A percentile compares a stretch with the other conserved stretches of the same genome.
Conservation (phyloP, 2,888 invertebrate species). For the Philaethria dido region DNA sequence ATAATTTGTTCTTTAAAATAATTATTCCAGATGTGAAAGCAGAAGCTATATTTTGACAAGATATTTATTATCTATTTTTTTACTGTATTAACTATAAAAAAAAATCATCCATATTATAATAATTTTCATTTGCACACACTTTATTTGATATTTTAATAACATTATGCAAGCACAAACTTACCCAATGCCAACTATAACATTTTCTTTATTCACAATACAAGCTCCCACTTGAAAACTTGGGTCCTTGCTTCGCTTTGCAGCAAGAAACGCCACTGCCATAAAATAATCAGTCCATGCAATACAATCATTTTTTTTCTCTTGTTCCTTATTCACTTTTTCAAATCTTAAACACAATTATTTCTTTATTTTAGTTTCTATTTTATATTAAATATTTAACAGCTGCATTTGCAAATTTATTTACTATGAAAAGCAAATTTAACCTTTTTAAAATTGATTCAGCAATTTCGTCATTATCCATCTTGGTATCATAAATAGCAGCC, state of each 20-base stretch:
- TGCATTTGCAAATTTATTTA: neutral
- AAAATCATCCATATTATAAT: too few relatives aligned
- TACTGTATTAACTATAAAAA: too few relatives aligned
- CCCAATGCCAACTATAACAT: constrained; percentile 95
- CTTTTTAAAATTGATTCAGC: constrained; percentile 8
- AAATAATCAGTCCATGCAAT: constrained; percentile 97
- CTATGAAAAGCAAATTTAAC: neutral
- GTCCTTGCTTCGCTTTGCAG: constrained; percentile 97
- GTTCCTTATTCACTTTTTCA: constrained; percentile 41
- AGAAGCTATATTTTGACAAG: too few relatives aligned
- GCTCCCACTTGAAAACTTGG: constrained; percentile 97
- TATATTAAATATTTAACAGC: neutral
- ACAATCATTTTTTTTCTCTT: constrained; percentile 85
- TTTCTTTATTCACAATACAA: constrained; percentile 94
- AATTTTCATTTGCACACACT: too few relatives aligned
- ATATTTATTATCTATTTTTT: too few relatives aligned
- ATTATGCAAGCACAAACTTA: constrained; percentile 47
- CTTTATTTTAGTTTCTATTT: neutral
- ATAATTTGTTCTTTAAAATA: too few relatives aligned
- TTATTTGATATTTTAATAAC: too few relatives aligned
- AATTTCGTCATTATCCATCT: constrained; percentile 8
- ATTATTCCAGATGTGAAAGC: too few relatives aligned
- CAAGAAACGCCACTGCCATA: constrained; percentile 95
- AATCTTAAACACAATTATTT: constrained; percentile 12
- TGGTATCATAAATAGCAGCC: neutral